Base-by-base conservation (phyloP, 2,113 vertebrate genomes). In the Macroglossus sobrinus region DNA sequence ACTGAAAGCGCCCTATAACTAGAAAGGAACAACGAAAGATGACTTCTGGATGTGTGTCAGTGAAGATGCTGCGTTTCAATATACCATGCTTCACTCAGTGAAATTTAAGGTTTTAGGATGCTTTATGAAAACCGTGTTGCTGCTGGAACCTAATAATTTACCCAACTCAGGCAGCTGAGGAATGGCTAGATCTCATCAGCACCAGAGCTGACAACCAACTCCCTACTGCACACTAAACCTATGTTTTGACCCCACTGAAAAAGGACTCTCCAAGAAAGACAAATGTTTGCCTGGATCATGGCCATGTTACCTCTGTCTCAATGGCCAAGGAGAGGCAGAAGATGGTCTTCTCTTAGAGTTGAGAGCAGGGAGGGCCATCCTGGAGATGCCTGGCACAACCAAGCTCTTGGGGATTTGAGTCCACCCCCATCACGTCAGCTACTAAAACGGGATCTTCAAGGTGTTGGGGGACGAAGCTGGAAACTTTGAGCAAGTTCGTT, bases 211-310 rank as follows among this genome's bases (percentile, higher is more conserved):
- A 71, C 40, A 53, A 21, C 28, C 57, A 57, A 6, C 10, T 69
- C 57, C 33, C 53, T 59, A 11, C 9, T 47, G 11, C n/a, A 38
- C 2, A 15, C 22, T 45, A 18, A 43, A 61, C 45, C 19, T 61
- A 43, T n/a, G 38, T 79, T 72, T 78, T 75, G 40, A 63, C n/a
- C 22, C 18, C 72, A 47, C 21, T 12, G 63, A 28, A 63, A 50
- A 10, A 50, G 14, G 40, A 21, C 4, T 21, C 24, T 43, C 21
- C 3, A 53, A 38, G 30, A 53, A 40, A 0, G 59, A 61, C 0
- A 1, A 55, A 26, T 33, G 24, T 18, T 0, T 26, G 30, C 69
- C 19, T 30, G 5, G 10, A 35, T 24, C 0, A 1, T 66, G 33
- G 19, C 33, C 7, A 50, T 18, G 1, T 61, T 47, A 24, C 19